phyloP scores from a whole-genome alignment of 2,113 vertebrate species.

The Elephantulus edwardii region DNA sequence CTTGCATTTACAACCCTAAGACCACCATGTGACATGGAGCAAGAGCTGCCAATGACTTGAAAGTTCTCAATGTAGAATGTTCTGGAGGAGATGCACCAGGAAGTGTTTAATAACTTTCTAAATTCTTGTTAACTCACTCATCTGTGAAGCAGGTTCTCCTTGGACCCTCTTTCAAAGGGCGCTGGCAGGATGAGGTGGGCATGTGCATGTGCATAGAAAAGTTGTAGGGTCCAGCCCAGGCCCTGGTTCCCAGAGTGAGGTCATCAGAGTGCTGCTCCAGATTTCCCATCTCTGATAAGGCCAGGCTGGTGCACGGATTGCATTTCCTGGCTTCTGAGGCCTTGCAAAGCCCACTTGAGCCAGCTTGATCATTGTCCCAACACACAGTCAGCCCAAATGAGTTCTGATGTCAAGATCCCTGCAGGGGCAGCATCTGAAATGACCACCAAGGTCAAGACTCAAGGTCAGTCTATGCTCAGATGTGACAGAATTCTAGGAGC shows the following conservation, averaged over 20 bases:
- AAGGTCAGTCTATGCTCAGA: fast-evolving
- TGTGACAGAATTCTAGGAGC: fast-evolving
- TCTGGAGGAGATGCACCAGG: not conserved
- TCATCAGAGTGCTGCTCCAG: not conserved
- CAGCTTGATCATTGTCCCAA: no score
- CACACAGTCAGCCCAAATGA: fast-evolving
- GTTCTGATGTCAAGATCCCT: no score
- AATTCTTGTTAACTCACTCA: not conserved
- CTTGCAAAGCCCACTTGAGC: not conserved
- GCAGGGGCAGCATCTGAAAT: not conserved
- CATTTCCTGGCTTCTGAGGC: fast-evolving
- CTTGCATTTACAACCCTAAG: fast-evolving
- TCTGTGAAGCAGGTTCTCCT: not conserved
- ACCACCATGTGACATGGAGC: fast-evolving
- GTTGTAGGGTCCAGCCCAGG: fast-evolving
- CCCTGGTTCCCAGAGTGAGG: not conserved
- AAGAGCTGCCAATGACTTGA: fast-evolving
- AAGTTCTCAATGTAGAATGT: fast-evolving
- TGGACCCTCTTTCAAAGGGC: not conserved
- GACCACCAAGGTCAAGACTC: not conserved
- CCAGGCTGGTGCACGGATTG: not conserved
- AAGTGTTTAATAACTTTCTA: fast-evolving
- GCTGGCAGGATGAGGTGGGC: not conserved
- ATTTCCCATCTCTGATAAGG: fast-evolving
- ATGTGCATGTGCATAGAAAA: not conserved